Base-by-base conservation (phyloP, 2,113 vertebrate genomes). In the Oncorhynchus masou region DNA sequence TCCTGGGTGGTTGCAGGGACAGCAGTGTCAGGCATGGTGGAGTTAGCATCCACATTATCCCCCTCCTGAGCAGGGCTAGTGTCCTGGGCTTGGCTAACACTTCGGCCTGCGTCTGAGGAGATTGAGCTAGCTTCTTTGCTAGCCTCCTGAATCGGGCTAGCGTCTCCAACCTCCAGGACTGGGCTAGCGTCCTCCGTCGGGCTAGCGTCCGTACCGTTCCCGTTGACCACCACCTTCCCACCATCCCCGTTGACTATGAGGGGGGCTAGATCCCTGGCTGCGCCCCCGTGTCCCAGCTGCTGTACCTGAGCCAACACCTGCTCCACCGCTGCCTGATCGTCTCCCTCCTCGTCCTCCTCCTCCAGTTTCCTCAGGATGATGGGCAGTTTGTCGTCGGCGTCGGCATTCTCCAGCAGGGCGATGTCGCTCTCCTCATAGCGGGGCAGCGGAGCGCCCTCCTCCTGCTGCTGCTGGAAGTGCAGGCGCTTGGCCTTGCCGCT, bases 371-470 rank as follows among this genome's bases (percentile, higher is more conserved):
- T 91, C 84, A 98, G 86, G 77, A 96, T 94, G 72, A 98, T 93
- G 1, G 97, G 97, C 57, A 97, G 95, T 82, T 95, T 94, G 1
- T 94, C 92, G 76, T 96, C 95, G 0, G 91, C 84, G 67, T 92
- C 88, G 4, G 92, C 87, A 51, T 95, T 95, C 89, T 97, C 96
- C 84, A 97, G 71, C 85, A 97, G 91, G 75, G 95, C 94, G 9
- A 96, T 95, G 83, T 93, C 94, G 49, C 94, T 95, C 79, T 97
- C 96, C 85, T 97, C 94, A 0, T 95, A 97, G 64, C 86, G 93
- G 0, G 97, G 97, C 74, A 99, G 84, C 0, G 85, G 85, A 3
- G 92, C 92, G 1, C 88, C 93, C 24, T 94, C 95, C 77, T 94
- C 92, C 89, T 92, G 87, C 83, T 94, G 95, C 82, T 94, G 89